These are phyloP conservation scores for Halcyon smyrnensis DNA, from an alignment of 2,797 vertebrate species.

Conservation along the genomic window DNA sequence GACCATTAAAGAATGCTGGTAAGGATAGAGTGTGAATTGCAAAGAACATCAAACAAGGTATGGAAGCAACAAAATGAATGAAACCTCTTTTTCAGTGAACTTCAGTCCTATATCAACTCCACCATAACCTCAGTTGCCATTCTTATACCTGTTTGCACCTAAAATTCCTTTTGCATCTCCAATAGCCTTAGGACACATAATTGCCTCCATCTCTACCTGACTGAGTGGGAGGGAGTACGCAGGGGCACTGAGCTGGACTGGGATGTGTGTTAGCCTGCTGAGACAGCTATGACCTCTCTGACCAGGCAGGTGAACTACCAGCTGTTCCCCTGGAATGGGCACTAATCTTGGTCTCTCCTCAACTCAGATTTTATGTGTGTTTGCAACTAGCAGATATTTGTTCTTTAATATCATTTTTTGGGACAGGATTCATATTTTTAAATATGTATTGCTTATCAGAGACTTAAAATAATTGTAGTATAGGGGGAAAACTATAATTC, in stretches of 20 bases:
- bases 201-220: background rate
- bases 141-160: background rate
- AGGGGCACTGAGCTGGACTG: background rate
- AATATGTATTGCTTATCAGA: rapidly evolving
- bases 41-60: background rate
- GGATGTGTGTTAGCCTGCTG: rapidly evolving
- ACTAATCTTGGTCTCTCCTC: background rate
- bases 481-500: background rate
- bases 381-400: background rate
- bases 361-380: background rate
- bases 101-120: background rate
- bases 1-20: background rate
- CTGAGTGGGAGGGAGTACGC: background rate
- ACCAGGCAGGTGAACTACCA: background rate
- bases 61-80: background rate
- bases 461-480: background rate
- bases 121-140: background rate
- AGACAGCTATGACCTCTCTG: background rate
- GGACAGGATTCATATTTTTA: background rate
- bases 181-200: background rate
- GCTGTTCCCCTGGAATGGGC: background rate
- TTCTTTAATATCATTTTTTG: background rate
- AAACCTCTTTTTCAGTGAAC: background rate
- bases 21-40: background rate
- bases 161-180: background rate